phyloP scores from a whole-genome alignment of 2,113 vertebrate genomes.

The Psilopogon haemacephalus region DNA sequence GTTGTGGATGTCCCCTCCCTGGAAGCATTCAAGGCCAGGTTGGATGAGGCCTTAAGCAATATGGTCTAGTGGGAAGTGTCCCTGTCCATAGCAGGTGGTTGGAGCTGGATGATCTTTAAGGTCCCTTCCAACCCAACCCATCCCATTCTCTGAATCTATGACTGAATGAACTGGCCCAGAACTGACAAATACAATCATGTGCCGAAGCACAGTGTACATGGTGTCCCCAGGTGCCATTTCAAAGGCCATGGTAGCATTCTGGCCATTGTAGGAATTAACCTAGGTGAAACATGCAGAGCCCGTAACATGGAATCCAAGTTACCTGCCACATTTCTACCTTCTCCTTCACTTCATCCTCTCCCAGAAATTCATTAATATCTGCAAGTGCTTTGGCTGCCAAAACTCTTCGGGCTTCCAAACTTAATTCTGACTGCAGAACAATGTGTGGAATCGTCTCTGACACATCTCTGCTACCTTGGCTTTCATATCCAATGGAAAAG shows the following conservation, averaged over 20 bases:
- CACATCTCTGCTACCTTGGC: conserved; percentile 30
- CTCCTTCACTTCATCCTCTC: conserved; percentile 76
- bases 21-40: too few species aligned
- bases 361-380: conserved; percentile 76
- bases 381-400: conserved; percentile 88
- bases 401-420: conserved; percentile 79
- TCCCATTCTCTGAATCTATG: too few species aligned
- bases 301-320: not conserved
- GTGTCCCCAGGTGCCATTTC: not conserved
- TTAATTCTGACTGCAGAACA: conserved; percentile 77
- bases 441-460: conserved; percentile 70
- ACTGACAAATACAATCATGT: not conserved
- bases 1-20: too few species aligned
- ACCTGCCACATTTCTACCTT: conserved; percentile 93
- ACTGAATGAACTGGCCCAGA: not conserved
- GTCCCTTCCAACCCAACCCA: too few species aligned
- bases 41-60: too few species aligned
- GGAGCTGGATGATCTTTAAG: too few species aligned
- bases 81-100: too few species aligned
- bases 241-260: not conserved
- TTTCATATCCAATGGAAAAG: conserved; percentile 32
- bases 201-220: not conserved
- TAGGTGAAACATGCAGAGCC: not conserved
- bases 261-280: not conserved
- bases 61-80: too few species aligned